These are phyloP conservation scores for Tyto alba DNA, from an alignment of 2,113 vertebrate genomes.

Conservation along the genomic window DNA sequence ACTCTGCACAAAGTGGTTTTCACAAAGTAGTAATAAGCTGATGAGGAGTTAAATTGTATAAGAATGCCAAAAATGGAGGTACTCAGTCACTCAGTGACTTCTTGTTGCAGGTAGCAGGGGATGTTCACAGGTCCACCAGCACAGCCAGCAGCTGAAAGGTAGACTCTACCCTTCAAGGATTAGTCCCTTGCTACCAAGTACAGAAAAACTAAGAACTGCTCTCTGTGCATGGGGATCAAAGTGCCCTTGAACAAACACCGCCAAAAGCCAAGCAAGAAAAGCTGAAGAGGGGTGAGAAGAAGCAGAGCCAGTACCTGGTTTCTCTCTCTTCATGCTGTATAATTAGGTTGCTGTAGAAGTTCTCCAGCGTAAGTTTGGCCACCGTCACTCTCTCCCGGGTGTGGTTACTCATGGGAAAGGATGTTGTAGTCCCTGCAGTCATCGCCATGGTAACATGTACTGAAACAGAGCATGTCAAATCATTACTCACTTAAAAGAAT, in stretches of 20 bases:
- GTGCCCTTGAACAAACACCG: background rate
- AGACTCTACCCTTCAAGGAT: background rate
- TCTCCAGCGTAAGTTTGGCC: slow-evolving; percentile 96
- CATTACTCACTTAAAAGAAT: slow-evolving; percentile 29
- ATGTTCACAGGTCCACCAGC: background rate
- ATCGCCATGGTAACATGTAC: slow-evolving; percentile 89
- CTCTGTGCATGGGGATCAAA: fast-evolving
- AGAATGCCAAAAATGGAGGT: background rate
- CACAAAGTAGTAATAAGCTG: background rate
- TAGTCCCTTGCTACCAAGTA: background rate
- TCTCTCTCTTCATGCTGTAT: slow-evolving; percentile 96
- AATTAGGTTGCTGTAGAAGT: slow-evolving; percentile 99
- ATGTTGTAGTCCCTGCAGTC: slow-evolving; percentile 87
- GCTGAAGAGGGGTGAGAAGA: background rate
- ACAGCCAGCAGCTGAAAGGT: background rate
- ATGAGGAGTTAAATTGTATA: background rate
- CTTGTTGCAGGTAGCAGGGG: background rate
- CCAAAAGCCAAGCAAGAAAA: background rate
- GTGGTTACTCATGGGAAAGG: slow-evolving; percentile 98
- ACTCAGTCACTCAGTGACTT: background rate
- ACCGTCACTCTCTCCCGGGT: slow-evolving; percentile 96
- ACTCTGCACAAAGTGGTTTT: background rate
- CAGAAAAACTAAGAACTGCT: background rate
- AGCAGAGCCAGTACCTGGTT: slow-evolving; percentile 79
- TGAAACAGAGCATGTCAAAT: slow-evolving; percentile 51